These are phyloP conservation scores for Hydraecia micacea DNA, from an alignment of 2,888 invertebrate genomes.

Conservation along the genomic window DNA sequence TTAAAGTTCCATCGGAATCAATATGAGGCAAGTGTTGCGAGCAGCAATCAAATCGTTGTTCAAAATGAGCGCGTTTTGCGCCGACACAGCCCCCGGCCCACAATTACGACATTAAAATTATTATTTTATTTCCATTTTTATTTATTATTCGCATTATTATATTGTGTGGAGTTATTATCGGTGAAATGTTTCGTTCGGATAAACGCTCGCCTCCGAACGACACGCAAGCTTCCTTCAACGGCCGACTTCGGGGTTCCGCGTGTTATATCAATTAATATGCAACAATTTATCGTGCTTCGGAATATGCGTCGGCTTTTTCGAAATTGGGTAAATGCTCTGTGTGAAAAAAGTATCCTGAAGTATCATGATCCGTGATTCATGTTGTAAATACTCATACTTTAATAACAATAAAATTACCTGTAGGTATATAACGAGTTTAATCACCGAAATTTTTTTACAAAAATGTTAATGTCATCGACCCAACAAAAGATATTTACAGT, in stretches of 20 bases:
- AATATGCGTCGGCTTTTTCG: conserved; percentile 25
- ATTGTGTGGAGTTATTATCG: conserved; percentile 91
- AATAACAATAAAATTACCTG: not conserved
- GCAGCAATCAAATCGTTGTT: conserved; percentile 83
- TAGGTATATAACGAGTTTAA: not conserved
- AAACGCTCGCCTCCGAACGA: conserved; percentile 84
- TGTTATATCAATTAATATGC: conserved; percentile 55
- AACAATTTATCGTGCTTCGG: conserved; percentile 42
- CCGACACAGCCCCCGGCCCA: conserved; percentile 83
- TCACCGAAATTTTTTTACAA: not conserved
- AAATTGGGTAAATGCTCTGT: conserved; percentile 25
- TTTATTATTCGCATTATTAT: conserved; percentile 91
- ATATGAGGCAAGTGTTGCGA: conserved; percentile 79
- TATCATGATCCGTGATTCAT: conserved; percentile 13
- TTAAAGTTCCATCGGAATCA: conserved; percentile 82
- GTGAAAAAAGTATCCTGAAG: conserved; percentile 16
- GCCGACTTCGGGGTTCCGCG: conserved; percentile 78
- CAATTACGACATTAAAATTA: conserved; percentile 90
- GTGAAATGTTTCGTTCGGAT: conserved; percentile 90
- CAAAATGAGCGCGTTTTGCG: conserved; percentile 83
- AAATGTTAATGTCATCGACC: conserved; percentile 26
- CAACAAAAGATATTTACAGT: conserved; percentile 19
- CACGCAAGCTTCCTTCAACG: conserved; percentile 84
- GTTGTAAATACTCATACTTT: conserved; percentile 1
- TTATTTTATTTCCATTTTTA: conserved; percentile 90